A percentile compares a stretch with the other conserved stretches of the same genome.
Conservation (phyloP, 1,140 invertebrate genomes). For the Macrocentrus cingulum region DNA sequence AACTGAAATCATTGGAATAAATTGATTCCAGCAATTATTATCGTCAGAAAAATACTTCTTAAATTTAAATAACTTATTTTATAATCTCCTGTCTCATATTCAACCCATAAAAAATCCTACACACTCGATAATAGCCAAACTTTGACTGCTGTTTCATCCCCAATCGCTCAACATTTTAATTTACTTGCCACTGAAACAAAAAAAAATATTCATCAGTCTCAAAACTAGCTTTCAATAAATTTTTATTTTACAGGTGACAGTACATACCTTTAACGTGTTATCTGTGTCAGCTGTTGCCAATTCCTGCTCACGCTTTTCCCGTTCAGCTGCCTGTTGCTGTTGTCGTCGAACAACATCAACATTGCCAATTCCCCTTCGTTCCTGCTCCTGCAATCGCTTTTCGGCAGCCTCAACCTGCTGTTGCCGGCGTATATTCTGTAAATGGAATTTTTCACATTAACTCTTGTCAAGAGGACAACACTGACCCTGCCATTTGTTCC, state of each 20-base stretch:
- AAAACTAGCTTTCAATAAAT: background rate
- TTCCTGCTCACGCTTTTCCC: conserved; percentile 44
- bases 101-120: too few relatives aligned
- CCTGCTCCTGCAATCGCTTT: conserved; percentile 53
- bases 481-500: too few relatives aligned
- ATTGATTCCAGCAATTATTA: too few relatives aligned
- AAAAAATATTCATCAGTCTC: background rate
- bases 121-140: too few relatives aligned
- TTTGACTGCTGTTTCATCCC: too few relatives aligned
- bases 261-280: conserved; percentile 36
- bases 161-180: too few relatives aligned
- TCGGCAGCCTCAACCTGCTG: conserved; percentile 62
- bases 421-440: conserved; percentile 50
- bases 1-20: too few relatives aligned
- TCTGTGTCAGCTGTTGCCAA: conserved; percentile 32
- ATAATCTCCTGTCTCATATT: too few relatives aligned
- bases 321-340: conserved; percentile 52
- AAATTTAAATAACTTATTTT: too few relatives aligned
- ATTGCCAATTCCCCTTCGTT: conserved; percentile 60
- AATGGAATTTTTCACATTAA: too few relatives aligned
- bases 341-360: conserved; percentile 57
- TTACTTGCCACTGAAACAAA: conserved; percentile 26
- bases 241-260: background rate
- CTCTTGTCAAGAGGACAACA: too few relatives aligned
- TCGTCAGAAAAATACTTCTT: too few relatives aligned